Percentiles rank a stretch among this genome's conserved stretches.
Conservation (phyloP, 37 sponge, comb jelly and placozoan species). For the Cladorhizidae sp. region DNA sequence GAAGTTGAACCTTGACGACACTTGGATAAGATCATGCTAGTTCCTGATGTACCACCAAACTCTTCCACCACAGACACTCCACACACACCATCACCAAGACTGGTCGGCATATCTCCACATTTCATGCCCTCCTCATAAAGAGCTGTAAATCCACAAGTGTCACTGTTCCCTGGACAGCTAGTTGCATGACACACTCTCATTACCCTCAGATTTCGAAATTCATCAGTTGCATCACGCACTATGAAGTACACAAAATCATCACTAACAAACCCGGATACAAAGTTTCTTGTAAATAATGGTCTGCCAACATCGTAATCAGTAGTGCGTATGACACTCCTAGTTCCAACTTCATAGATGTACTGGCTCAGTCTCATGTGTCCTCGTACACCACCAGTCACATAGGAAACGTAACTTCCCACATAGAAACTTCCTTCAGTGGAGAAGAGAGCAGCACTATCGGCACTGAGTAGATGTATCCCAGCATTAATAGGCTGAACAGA, state of each 20-base stretch:
- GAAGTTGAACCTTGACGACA: neutral
- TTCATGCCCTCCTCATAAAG: slow-evolving; percentile 11
- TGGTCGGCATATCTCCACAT: neutral
- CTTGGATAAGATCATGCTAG: slow-evolving; percentile 7
- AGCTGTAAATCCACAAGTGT: slow-evolving; percentile 4
- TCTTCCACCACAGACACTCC: slow-evolving; percentile 27
- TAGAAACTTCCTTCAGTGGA: slow-evolving; percentile 32
- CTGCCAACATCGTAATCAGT: neutral
- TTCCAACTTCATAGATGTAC: neutral
- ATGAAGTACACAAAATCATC: slow-evolving; percentile 11
- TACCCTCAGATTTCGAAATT: neutral
- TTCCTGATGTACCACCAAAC: slow-evolving; percentile 14
- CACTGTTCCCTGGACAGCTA: neutral
- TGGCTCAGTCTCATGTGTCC: neutral
- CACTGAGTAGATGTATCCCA: neutral
- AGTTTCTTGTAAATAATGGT: neutral
- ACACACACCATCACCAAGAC: slow-evolving; percentile 3
- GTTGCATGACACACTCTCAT: slow-evolving; percentile 24
- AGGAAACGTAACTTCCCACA: slow-evolving; percentile 12
- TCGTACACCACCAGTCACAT: too few relatives aligned
- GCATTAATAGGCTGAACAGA: neutral
- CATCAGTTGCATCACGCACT: neutral
- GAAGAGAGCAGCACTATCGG: slow-evolving; percentile 8
- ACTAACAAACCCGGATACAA: slow-evolving; percentile 19
- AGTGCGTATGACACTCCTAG: neutral